Conservation (phyloP, 2,888 invertebrate species). For the Rhaphigaster nebulosa region DNA sequence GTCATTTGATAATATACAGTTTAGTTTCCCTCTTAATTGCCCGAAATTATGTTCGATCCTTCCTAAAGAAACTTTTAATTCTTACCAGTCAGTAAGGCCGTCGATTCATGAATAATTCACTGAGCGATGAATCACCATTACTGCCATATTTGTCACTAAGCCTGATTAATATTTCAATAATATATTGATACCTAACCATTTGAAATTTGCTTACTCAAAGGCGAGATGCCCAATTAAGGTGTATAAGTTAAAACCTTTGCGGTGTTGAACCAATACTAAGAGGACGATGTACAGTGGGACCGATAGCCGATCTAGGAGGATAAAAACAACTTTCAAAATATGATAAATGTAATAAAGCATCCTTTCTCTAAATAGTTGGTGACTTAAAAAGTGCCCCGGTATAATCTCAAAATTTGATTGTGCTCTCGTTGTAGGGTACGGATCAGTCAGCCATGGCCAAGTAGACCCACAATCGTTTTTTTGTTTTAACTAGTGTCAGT, state of each 20-base stretch:
- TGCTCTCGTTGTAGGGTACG: no score
- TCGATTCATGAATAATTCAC: neutral
- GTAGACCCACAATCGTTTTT: no score
- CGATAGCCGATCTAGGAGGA: no score
- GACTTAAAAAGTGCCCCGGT: no score
- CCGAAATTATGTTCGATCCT: neutral
- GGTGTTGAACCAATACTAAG: neutral
- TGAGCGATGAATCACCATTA: neutral
- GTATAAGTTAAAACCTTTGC: neutral
- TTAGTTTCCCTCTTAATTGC: neutral
- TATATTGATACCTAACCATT: neutral
- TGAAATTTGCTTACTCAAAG: neutral
- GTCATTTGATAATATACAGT: no score
- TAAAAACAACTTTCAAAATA: no score
- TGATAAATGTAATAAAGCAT: no score
- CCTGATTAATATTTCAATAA: neutral
- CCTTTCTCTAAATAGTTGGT: no score
- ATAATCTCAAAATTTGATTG: no score
- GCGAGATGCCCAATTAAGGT: neutral
- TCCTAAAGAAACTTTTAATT: neutral
- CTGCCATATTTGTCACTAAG: neutral
- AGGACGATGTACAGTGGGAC: no score
- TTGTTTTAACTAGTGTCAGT: no score
- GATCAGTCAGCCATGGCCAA: no score
- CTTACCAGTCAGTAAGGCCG: neutral